A percentile compares a stretch with the other conserved stretches of the same genome.
phyloP scores from a whole-genome alignment of 64 coral and sea anemone species.

The Dendronephthya gigantea region DNA sequence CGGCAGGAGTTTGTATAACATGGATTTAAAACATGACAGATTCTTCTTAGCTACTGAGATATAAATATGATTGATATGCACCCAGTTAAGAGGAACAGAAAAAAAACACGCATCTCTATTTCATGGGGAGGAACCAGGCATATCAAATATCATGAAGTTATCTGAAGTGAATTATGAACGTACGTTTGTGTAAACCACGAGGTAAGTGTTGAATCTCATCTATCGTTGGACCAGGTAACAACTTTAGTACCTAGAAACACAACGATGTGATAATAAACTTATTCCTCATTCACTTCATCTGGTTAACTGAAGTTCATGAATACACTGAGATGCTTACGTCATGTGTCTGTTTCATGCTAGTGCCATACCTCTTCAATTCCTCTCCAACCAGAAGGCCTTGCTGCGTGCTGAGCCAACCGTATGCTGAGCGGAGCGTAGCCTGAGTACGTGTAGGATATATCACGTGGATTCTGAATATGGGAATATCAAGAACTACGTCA shows the following conservation, averaged over 20 bases:
- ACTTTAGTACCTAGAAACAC: slow-evolving; percentile 51
- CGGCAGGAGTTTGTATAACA: too few relatives aligned
- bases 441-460: slow-evolving; percentile 88
- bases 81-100: too few relatives aligned
- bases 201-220: slow-evolving; percentile 89
- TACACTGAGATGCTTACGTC: neutral
- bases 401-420: slow-evolving; percentile 80
- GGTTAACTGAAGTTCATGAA: neutral
- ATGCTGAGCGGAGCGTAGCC: slow-evolving; percentile 91
- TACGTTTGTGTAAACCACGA: slow-evolving; percentile 88
- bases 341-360: neutral
- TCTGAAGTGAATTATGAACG: too few relatives aligned
- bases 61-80: too few relatives aligned
- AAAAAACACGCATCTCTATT: too few relatives aligned
- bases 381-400: slow-evolving; percentile 89
- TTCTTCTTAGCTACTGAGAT: too few relatives aligned
- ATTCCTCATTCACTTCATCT: too few relatives aligned
- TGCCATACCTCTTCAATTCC: slow-evolving; percentile 87
- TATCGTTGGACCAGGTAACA: slow-evolving; percentile 75
- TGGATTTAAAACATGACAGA: too few relatives aligned
- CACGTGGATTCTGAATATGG: slow-evolving; percentile 70
- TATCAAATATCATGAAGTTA: too few relatives aligned
- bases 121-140: too few relatives aligned
- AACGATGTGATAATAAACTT: neutral
- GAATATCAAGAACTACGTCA: neutral